Base-by-base conservation (phyloP, 2,113 vertebrate species). In the Galbula dea region DNA sequence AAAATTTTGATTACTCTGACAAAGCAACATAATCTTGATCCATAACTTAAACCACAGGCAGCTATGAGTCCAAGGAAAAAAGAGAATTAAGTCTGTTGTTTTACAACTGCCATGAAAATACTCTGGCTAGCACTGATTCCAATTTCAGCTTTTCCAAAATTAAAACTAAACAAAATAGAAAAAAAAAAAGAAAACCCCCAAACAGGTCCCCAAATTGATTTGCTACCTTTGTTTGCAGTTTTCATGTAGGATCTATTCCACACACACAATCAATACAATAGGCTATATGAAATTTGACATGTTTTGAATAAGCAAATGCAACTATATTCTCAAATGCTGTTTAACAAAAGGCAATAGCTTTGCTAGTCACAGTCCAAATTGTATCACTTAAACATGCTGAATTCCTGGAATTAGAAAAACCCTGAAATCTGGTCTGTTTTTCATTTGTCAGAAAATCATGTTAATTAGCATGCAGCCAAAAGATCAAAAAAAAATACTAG, bases 1-100 rank as follows among this genome's bases (percentile, higher is more conserved):
- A 69, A 88, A 45, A 63, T 83, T 73, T 69, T 82, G 57, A 73
- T 87, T 79, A 69, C 76, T 91, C 43, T 77, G 72, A 86, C 15
- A 77, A 17, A 82, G 19, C 37, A 72, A 36, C 26, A 71, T 58
- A n/a, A 46, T 78, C 77, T 72, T 34, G 24, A 45, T 21, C 52
- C 36, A 18, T 66, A 67, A 76, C 26, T 86, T 88, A 80, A 2
- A 46, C 62, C 7, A n/a, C 16, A 74, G 26, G 71, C 21, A 82
- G 71, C 66, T 39, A 5, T 19, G 43, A 77, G 51, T 43, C 54
- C 37, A 76, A 83, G n/a, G 19, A 65, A 15, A 63, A 29, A 43
- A 43, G 15, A 8, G 3, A 66, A 88, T 51, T n/a, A 41, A 41
- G 46, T 43, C 7, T 16, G 45, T 22, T 55, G 36, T 51, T 66